Evolutionary conservation across 2,113 vertebrate species (phyloP).

Genomic region (Dipodomys merriami): DNA sequence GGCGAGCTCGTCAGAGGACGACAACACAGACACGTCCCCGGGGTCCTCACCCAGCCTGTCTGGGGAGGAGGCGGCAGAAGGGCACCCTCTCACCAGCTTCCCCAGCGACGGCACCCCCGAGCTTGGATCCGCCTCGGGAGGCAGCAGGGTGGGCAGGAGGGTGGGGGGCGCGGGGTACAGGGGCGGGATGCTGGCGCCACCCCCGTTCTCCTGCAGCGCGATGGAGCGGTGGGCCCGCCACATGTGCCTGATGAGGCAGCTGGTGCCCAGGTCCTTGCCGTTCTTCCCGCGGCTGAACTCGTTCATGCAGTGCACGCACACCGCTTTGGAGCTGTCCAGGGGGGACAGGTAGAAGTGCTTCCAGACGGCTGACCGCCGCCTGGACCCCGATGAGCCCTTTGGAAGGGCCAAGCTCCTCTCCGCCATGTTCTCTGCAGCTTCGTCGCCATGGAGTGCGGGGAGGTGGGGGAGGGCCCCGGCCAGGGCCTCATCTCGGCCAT

Average conservation of each 20-base stretch:
- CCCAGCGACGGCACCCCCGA: slow-evolving; percentile 89
- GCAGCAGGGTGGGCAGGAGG: slow-evolving; percentile 88
- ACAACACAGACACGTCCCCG: slow-evolving; percentile 80
- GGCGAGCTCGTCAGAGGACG: slow-evolving; percentile 86
- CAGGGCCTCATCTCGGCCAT: slow-evolving; percentile 84
- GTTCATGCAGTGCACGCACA: slow-evolving; percentile 98
- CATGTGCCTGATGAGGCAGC: slow-evolving; percentile 98
- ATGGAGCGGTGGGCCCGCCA: slow-evolving; percentile 97
- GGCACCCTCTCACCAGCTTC: slow-evolving; percentile 87
- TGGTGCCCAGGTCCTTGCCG: slow-evolving; percentile 96
- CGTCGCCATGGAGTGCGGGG: slow-evolving; percentile 86
- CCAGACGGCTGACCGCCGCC: slow-evolving; percentile 96
- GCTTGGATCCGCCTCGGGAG: slow-evolving; percentile 86
- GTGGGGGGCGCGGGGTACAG: slow-evolving; percentile 92
- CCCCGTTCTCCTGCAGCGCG: slow-evolving; percentile 96
- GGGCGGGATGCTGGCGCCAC: slow-evolving; percentile 91
- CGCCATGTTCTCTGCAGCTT: slow-evolving; percentile 85
- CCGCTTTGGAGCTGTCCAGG: slow-evolving; percentile 96
- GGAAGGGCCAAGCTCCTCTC: slow-evolving; percentile 89
- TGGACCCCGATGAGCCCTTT: slow-evolving; percentile 91
- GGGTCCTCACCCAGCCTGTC: slow-evolving; percentile 88
- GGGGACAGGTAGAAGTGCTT: slow-evolving; percentile 98
- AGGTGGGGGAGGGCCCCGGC: slow-evolving; percentile 86
- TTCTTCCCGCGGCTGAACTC: slow-evolving; percentile 98
- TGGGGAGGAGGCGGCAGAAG: slow-evolving; percentile 86